These are phyloP conservation scores for Drosophila setosimentum DNA, from an alignment of 2,888 invertebrate species.

Conservation along the genomic window DNA sequence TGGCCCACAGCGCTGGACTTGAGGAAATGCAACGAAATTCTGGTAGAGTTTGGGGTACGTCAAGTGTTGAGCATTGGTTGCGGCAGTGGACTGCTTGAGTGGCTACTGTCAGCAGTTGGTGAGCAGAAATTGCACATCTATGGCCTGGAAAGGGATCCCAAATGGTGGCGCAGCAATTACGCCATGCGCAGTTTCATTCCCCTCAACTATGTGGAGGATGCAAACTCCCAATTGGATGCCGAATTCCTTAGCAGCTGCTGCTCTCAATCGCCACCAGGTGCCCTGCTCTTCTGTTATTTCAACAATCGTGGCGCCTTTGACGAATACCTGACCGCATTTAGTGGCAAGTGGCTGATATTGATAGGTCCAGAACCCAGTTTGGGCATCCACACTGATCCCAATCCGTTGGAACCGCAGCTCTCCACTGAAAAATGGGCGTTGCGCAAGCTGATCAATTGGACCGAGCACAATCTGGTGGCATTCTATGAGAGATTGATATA, in stretches of 20 bases:
- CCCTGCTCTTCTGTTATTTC: slow-evolving; percentile 93
- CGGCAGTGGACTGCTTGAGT: slow-evolving; percentile 93
- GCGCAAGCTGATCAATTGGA: slow-evolving; percentile 87
- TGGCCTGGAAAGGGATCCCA: slow-evolving; percentile 91
- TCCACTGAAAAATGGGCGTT: slow-evolving; percentile 86
- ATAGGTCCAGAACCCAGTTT: slow-evolving; percentile 89
- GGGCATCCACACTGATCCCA: slow-evolving; percentile 90
- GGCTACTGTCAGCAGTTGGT: slow-evolving; percentile 89
- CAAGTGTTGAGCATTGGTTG: slow-evolving; percentile 91
- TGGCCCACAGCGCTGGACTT: slow-evolving; percentile 90
- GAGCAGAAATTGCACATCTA: slow-evolving; percentile 59
- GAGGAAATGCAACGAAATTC: slow-evolving; percentile 86
- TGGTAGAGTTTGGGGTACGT: slow-evolving; percentile 85
- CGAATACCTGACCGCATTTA: slow-evolving; percentile 88
- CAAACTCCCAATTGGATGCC: slow-evolving; percentile 33
- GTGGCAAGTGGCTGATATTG: slow-evolving; percentile 89
- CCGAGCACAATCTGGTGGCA: slow-evolving; percentile 89
- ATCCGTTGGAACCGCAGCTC: slow-evolving; percentile 88
- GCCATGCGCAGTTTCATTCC: slow-evolving; percentile 90
- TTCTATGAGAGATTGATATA: slow-evolving; percentile 86
- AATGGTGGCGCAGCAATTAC: slow-evolving; percentile 93
- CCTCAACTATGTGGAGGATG: slow-evolving; percentile 86
- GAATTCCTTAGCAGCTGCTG: slow-evolving; percentile 85
- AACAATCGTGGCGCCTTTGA: slow-evolving; percentile 90
- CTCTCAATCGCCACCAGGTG: slow-evolving; percentile 78